phyloP scores from a whole-genome alignment of 1,140 invertebrate species.

The Cydia splendana region DNA sequence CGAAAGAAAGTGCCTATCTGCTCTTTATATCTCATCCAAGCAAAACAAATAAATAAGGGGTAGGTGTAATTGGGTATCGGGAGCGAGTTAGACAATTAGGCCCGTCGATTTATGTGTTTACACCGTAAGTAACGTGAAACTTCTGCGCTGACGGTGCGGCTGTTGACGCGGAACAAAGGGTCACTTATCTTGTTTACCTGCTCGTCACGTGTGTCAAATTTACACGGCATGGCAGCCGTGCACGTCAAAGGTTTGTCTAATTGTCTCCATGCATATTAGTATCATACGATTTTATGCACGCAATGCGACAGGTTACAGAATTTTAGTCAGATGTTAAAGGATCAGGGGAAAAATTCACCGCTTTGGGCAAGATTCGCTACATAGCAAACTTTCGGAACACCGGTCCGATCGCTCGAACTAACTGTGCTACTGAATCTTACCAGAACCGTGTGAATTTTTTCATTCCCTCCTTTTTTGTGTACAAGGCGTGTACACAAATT shows the following conservation, averaged over 20 bases:
- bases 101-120: conserved; percentile 69
- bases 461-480: no score
- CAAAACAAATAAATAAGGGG: conserved; percentile 54
- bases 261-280: neutral
- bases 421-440: no score
- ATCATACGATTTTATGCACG: neutral
- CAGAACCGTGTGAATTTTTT: no score
- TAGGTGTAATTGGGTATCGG: conserved; percentile 11
- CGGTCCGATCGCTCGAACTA: no score
- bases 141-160: conserved; percentile 1
- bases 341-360: no score
- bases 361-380: no score
- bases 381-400: no score
- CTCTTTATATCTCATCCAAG: neutral
- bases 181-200: neutral
- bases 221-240: neutral
- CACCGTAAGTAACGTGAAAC: conserved; percentile 24
- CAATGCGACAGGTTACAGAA: neutral
- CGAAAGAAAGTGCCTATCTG: neutral
- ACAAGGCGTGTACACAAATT: no score
- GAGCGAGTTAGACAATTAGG: conserved; percentile 51
- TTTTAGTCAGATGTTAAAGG: no score
- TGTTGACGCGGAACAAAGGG: conserved; percentile 17
- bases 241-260: neutral
- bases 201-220: conserved; percentile 5